A percentile compares a stretch with the other conserved stretches of the same genome.
These are phyloP conservation scores for Nomada flava DNA, from an alignment of 2,888 invertebrate species.

Conservation along the genomic window DNA sequence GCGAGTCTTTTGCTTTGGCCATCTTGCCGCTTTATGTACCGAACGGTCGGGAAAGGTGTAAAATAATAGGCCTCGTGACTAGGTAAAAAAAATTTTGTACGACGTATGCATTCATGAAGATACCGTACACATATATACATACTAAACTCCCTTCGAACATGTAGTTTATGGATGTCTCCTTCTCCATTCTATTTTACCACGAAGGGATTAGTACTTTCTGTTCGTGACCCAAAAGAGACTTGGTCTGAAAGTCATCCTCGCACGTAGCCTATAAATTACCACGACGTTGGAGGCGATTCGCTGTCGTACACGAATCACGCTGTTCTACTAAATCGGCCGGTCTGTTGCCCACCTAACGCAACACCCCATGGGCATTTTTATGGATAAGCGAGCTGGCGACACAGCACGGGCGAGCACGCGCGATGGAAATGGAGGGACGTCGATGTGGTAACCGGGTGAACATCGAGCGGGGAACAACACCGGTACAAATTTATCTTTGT, in stretches of 20 bases:
- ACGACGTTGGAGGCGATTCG: background rate
- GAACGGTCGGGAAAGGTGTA: background rate
- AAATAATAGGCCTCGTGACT: constrained; percentile 18
- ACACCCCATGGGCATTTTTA: constrained; percentile 56
- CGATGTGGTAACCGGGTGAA: constrained; percentile 71
- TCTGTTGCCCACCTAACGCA: constrained; percentile 36
- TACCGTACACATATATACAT: background rate
- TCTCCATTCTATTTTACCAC: background rate
- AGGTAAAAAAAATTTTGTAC: background rate
- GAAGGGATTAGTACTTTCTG: background rate
- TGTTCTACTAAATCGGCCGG: constrained; percentile 37
- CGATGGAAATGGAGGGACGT: constrained; percentile 28
- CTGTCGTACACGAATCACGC: constrained; percentile 21
- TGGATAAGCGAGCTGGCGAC: constrained; percentile 21
- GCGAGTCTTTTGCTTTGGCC: background rate
- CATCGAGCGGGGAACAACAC: constrained; percentile 54
- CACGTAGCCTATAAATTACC: constrained; percentile 4
- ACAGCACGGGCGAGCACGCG: background rate
- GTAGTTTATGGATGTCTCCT: background rate
- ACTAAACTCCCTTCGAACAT: no score
- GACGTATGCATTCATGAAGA: background rate
- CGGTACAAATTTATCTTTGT: constrained; percentile 81
- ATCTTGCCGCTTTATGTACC: constrained; percentile 4
- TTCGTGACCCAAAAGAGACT: background rate
- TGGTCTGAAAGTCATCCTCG: background rate